Evolutionary conservation across 2,113 vertebrate genomes (phyloP).

Genomic region (Peromyscus polionotus): DNA sequence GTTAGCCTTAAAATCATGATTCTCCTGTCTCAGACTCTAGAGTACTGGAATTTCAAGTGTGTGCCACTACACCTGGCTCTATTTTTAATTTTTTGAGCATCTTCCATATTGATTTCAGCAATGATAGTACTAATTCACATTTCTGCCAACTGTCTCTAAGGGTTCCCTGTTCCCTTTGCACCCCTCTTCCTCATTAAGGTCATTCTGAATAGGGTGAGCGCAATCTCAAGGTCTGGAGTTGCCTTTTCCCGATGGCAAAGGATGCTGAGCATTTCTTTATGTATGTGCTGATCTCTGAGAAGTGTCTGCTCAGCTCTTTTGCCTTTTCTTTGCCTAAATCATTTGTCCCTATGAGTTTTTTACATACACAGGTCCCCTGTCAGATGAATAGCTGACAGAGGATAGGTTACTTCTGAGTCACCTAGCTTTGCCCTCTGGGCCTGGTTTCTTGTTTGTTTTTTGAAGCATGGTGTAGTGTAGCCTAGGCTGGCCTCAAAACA

Average conservation of each 20-base stretch:
- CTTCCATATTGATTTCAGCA: neutral
- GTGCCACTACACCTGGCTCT: neutral
- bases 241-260: neutral
- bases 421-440: neutral
- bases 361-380: neutral
- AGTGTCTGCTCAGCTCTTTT: neutral
- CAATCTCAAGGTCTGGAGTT: neutral
- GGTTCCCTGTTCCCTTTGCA: neutral
- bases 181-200: neutral
- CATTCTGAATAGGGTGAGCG: neutral
- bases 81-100: neutral
- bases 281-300: neutral
- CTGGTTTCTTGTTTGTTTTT: neutral
- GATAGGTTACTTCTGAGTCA: neutral
- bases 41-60: neutral
- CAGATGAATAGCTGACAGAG: neutral
- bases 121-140: neutral
- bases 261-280: neutral
- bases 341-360: neutral
- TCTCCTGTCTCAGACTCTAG: neutral
- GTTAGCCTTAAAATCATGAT: neutral
- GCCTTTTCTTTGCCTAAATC: neutral
- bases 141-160: neutral
- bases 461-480: neutral
- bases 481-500: neutral